Evolutionary conservation across 2,113 vertebrate genomes (phyloP).

Genomic region (Chauna torquata): DNA sequence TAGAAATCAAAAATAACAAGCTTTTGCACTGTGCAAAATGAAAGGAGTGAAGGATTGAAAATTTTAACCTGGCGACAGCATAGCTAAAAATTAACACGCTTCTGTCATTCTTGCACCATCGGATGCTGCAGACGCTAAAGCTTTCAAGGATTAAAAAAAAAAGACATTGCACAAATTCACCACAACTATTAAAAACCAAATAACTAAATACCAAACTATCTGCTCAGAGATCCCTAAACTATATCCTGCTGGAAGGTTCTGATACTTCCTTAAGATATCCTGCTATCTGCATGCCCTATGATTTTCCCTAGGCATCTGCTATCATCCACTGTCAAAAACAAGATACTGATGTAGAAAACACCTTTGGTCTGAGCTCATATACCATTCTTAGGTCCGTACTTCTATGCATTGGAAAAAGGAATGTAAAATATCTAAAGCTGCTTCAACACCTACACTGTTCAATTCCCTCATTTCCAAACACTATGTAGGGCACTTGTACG

Average conservation of each 20-base stretch:
- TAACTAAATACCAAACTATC: not conserved
- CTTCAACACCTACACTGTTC: constrained; percentile 41
- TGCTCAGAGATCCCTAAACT: not conserved
- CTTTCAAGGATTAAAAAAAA: not conserved
- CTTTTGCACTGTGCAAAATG: not conserved
- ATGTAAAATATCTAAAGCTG: constrained; percentile 39
- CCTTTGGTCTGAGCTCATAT: not conserved
- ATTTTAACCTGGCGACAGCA: not conserved
- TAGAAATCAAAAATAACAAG: not conserved
- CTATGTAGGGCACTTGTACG: constrained; percentile 54
- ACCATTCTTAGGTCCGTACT: not conserved
- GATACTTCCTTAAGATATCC: not conserved
- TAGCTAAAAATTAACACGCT: not conserved
- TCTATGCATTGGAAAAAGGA: not conserved
- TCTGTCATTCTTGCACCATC: not conserved
- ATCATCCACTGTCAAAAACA: not conserved
- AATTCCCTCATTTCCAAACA: constrained; percentile 36
- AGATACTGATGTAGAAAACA: not conserved
- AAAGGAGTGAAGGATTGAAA: not conserved
- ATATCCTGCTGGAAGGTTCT: not conserved
- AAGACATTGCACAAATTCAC: not conserved
- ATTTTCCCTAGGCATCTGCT: not conserved
- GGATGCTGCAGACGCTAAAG: not conserved
- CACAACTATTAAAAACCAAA: not conserved
- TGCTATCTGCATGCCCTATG: not conserved